Evolutionary conservation across 2,113 vertebrate genomes (phyloP).

Genomic region (Tringa solitaria): DNA sequence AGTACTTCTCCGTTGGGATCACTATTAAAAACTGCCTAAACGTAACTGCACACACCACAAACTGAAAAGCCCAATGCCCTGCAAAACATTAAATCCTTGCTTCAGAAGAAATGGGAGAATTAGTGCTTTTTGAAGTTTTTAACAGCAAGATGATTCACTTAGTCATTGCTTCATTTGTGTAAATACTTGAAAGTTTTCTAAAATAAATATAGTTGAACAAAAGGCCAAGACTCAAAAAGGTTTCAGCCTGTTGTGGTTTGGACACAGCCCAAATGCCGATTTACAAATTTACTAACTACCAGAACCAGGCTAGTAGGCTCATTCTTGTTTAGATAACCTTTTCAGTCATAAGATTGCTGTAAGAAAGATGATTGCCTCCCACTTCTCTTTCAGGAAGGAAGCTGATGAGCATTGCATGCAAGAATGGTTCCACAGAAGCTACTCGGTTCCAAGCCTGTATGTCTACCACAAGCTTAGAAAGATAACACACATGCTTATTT

Average conservation of each 20-base stretch:
- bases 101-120: not conserved
- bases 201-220: not conserved
- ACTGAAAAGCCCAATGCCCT: not conserved
- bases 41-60: not conserved
- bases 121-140: not conserved
- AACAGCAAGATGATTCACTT: not conserved
- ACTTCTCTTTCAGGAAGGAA: not conserved
- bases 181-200: not conserved
- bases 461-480: not conserved
- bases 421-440: not conserved
- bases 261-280: not conserved
- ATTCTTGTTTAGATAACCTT: not conserved
- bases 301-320: not conserved
- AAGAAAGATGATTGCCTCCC: not conserved
- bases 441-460: not conserved
- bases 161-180: not conserved
- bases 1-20: not conserved
- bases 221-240: not conserved
- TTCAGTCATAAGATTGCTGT: accelerated
- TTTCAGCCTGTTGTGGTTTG: not conserved
- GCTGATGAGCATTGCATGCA: not conserved
- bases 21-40: not conserved
- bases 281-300: not conserved
- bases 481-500: not conserved
- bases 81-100: not conserved